Evolutionary conservation across 2,888 invertebrate species (phyloP).

Genomic region (Chouioia cunea): DNA sequence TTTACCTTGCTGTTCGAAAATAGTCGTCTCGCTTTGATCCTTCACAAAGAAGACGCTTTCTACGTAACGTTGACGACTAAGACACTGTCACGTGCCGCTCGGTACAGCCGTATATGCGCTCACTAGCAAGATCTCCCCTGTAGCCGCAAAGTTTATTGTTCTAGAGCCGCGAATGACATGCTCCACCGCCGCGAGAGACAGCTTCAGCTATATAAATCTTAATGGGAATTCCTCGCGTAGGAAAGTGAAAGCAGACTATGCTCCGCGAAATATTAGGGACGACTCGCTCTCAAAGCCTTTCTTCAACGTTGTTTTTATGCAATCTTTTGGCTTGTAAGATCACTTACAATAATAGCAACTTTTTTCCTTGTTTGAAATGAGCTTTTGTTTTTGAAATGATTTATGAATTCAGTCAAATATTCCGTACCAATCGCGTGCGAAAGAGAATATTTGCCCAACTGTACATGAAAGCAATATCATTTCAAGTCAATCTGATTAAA

Average conservation of each 20-base stretch:
- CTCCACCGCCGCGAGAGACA: conserved; percentile 11
- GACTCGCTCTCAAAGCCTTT: neutral
- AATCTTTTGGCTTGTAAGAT: no score
- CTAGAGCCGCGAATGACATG: conserved; percentile 49
- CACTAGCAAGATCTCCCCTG: no score
- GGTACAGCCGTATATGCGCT: no score
- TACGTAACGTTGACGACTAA: conserved; percentile 24
- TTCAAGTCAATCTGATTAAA: no score
- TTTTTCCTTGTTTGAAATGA: no score
- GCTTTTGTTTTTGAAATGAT: no score
- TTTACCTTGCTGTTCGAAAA: conserved; percentile 32
- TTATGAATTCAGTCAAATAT: no score
- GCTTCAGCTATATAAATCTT: conserved; percentile 41
- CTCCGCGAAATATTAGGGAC: neutral
- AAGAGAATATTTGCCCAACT: no score
- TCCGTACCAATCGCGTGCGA: no score
- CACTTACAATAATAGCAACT: no score
- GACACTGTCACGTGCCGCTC: conserved; percentile 7
- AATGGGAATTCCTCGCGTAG: conserved; percentile 50
- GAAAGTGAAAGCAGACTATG: conserved; percentile 28
- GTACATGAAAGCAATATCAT: no score
- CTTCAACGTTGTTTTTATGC: no score
- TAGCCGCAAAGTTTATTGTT: conserved; percentile 56
- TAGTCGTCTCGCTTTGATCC: conserved; percentile 43
- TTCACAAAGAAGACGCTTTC: conserved; percentile 40